phyloP scores from a whole-genome alignment of 2,113 vertebrate genomes.

The Saccopteryx leptura region DNA sequence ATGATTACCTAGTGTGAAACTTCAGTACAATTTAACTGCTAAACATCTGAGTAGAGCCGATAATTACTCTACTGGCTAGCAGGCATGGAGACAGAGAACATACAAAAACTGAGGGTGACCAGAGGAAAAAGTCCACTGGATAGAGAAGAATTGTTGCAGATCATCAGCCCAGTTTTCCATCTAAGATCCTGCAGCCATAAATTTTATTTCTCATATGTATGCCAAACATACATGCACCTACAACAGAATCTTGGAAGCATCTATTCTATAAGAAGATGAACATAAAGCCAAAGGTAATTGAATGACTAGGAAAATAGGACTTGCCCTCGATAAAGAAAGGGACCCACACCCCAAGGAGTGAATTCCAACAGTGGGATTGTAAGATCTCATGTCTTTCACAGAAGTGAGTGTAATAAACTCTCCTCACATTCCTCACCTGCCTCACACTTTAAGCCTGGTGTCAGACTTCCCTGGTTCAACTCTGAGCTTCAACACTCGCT shows the following conservation, averaged over 20 bases:
- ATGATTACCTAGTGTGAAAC: neutral
- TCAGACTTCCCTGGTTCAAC: neutral
- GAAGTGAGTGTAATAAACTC: neutral
- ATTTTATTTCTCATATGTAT: neutral
- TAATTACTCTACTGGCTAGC: neutral
- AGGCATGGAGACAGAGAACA: neutral
- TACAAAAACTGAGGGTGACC: neutral
- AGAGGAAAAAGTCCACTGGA: neutral
- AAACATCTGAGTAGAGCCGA: neutral
- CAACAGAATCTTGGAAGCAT: too few species aligned
- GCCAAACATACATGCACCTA: neutral
- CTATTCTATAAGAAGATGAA: neutral
- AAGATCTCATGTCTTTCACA: neutral
- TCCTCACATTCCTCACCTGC: neutral
- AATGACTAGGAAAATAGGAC: neutral
- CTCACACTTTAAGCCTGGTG: neutral
- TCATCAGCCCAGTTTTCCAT: neutral
- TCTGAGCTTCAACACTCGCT: neutral
- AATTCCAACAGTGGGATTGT: neutral
- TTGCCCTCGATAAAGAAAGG: neutral
- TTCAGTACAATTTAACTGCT: neutral
- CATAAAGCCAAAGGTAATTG: neutral
- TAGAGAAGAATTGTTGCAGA: neutral
- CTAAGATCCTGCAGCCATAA: neutral
- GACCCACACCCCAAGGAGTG: rapidly evolving